phyloP scores from a whole-genome alignment of 2,797 vertebrate species.

The Poecilia picta region DNA sequence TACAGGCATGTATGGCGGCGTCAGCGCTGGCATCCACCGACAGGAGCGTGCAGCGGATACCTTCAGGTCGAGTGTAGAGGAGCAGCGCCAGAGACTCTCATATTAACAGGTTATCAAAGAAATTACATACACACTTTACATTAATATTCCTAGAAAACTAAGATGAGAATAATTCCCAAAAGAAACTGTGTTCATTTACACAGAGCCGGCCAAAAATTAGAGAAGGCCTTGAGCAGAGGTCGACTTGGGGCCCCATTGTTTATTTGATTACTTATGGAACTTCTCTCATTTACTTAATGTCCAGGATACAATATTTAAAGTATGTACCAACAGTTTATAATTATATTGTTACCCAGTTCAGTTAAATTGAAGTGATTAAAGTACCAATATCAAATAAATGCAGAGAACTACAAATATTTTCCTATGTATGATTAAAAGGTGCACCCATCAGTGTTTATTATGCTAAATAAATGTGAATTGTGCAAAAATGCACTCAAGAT shows the following conservation, averaged over 20 bases:
- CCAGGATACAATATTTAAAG: neutral
- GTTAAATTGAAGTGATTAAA: neutral
- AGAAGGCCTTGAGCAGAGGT: neutral
- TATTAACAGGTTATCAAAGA: neutral
- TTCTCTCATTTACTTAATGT: neutral
- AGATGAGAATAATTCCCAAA: neutral
- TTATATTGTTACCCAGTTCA: neutral
- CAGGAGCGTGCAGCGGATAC: constrained; percentile 36
- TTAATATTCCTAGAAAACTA: neutral
- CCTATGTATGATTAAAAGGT: neutral
- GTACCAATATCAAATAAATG: neutral
- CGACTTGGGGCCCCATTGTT: neutral
- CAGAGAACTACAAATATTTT: neutral
- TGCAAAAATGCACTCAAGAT: neutral
- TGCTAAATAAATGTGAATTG: neutral
- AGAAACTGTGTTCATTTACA: neutral
- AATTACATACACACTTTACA: neutral
- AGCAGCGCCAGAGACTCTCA: neutral
- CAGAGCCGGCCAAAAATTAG: neutral
- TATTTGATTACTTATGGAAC: neutral
- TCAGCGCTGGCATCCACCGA: constrained; percentile 1
- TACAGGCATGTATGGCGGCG: constrained; percentile 42
- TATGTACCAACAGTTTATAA: neutral
- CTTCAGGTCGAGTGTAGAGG: constrained; percentile 1
- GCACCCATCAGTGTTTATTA: neutral